phyloP scores from a whole-genome alignment of 2,797 vertebrate species.

The Chlorospingus semifuscus region DNA sequence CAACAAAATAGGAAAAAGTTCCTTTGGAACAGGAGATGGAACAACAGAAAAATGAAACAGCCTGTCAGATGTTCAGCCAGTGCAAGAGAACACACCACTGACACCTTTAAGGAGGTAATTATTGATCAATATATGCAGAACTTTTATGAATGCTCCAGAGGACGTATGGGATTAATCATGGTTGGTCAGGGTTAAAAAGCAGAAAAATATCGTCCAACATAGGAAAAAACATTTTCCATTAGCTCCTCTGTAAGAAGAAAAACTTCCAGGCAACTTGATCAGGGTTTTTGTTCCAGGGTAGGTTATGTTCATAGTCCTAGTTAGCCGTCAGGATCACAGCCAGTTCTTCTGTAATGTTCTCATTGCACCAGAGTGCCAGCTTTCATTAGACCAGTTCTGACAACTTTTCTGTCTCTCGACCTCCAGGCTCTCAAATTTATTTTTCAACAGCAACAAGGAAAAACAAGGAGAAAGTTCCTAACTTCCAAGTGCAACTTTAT shows the following conservation, averaged over 20 bases:
- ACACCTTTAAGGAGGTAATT: background rate
- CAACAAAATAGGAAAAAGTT: background rate
- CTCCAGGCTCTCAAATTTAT: background rate
- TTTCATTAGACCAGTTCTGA: background rate
- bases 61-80: background rate
- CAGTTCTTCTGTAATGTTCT: background rate
- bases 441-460: background rate
- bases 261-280: background rate
- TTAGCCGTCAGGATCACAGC: background rate
- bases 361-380: background rate
- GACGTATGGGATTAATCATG: background rate
- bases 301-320: background rate
- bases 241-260: background rate
- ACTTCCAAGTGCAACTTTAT: background rate
- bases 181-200: background rate
- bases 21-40: background rate
- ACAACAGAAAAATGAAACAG: background rate
- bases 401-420: background rate
- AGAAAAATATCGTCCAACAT: background rate
- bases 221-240: background rate
- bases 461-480: background rate
- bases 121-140: background rate
- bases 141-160: background rate
- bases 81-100: background rate
- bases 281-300: background rate